Evolutionary conservation across 2,888 invertebrate genomes (phyloP), one percentile per base, ranked within the genome.

Genomic region (Drosophila acutilabella): DNA sequence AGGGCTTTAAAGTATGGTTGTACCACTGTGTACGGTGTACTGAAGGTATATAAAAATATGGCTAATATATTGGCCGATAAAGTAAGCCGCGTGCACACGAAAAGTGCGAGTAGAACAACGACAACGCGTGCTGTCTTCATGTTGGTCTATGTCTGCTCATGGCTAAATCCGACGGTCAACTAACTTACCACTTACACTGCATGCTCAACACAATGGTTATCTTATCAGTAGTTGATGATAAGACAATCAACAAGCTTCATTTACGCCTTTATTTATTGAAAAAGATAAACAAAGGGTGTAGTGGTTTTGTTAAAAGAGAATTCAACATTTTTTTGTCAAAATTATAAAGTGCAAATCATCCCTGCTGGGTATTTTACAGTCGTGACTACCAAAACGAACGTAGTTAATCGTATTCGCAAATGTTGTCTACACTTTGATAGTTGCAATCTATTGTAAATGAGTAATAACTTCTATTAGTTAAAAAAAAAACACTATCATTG

Each of bases 41-140:
- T 10, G 10, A 56, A 62, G 4, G 41, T 56, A 11, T 50, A 62
- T 2, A 42, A 1, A 7, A 62, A 56, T 42, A 62, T 26, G 23
- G 13, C 62, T 16, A 62, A 42, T 11, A 62, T 56, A 36, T 56
- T 62, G 6, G 54, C 56, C 1, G 56, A 48, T n/a, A 47, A 13
- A 1, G 42, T 23, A 16, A n/a, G 23, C 1, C 33, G 33, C 33
- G 26, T n/a, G 48, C 36, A 23, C 16, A 33, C 16, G 1, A 14
- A n/a, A 41, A 62, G 13, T 13, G 23, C 7, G 4, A 56, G 11
- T n/a, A 62, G n/a, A 48, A 23, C 42, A n/a, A 20, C 20, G 42
- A 56, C 20, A 50, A 41, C 23, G n/a, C 10, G 10, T 7, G 41
- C 36, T n/a, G 23, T 14, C 60, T 11, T 48, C 61, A 66, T 66